phyloP scores from a whole-genome alignment of 2,888 invertebrate species.

The Agrochola macilenta region DNA sequence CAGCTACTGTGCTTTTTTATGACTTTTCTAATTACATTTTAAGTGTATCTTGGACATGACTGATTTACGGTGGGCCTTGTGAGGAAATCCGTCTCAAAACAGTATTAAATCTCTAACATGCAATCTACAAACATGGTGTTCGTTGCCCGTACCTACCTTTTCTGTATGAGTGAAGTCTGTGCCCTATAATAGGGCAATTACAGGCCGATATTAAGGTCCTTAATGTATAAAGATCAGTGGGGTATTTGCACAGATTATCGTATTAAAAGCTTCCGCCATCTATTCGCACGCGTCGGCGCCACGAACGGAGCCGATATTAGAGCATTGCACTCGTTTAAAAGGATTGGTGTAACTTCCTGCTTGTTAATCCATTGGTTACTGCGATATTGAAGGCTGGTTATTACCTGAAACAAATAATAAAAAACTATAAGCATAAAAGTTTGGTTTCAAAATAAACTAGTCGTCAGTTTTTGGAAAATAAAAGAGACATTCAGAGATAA shows the following conservation, averaged over 20 bases:
- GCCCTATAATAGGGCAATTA: not conserved
- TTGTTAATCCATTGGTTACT: not conserved
- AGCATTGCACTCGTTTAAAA: constrained; percentile 31
- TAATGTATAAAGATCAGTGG: constrained; percentile 22
- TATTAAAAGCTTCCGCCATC: constrained; percentile 60
- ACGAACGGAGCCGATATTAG: constrained; percentile 28
- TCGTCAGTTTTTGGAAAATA: not conserved
- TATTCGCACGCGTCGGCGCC: constrained; percentile 35
- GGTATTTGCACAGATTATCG: constrained; percentile 44
- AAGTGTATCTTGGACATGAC: not conserved
- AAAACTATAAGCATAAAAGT: constrained; percentile 1
- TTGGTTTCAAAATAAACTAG: not conserved
- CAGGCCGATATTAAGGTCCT: constrained; percentile 4
- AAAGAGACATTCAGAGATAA: not conserved
- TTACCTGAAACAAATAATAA: constrained; percentile 78
- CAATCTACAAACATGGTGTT: not conserved
- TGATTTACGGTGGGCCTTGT: not conserved
- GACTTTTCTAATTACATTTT: not conserved
- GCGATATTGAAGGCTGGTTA: constrained; percentile 40
- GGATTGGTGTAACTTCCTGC: constrained; percentile 40
- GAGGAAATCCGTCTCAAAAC: not conserved
- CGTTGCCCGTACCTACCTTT: no score
- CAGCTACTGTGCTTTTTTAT: not conserved
- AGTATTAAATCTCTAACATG: not conserved
- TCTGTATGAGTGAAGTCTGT: not conserved